Evolutionary conservation across 2,113 vertebrate species (phyloP).

Genomic region (Percina caprodes): DNA sequence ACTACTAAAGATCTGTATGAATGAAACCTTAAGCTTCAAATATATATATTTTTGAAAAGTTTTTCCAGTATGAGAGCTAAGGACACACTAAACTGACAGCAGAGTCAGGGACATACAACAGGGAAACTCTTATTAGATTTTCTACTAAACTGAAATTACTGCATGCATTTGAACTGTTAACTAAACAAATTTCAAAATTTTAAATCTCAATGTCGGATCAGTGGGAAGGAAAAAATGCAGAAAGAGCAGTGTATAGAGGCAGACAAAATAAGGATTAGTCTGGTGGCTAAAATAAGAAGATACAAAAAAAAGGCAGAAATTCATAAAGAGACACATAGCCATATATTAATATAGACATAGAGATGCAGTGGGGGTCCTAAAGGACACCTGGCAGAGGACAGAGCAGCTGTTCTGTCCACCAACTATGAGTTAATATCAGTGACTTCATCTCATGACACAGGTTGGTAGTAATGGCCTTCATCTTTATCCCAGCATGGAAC

Average conservation of each 20-base stretch:
- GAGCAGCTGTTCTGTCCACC: conserved; percentile 37
- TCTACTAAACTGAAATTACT: not conserved
- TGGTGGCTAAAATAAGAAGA: not conserved
- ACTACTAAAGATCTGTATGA: not conserved
- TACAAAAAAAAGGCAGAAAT: not conserved
- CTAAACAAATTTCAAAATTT: not conserved
- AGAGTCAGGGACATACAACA: not conserved
- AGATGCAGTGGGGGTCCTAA: conserved; percentile 1
- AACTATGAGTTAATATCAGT: conserved; percentile 12
- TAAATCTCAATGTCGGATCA: not conserved
- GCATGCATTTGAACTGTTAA: not conserved
- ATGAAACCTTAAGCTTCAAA: conserved; percentile 1
- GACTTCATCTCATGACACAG: conserved; percentile 41
- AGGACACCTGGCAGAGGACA: conserved; percentile 37
- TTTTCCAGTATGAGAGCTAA: not conserved
- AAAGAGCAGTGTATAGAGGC: not conserved
- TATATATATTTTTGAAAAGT: not conserved
- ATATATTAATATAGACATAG: not conserved
- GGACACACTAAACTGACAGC: conserved; percentile 1
- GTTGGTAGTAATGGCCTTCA: conserved; percentile 27
- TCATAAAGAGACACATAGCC: not conserved
- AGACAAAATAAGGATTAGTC: not conserved
- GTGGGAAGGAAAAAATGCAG: not conserved
- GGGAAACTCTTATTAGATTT: not conserved
- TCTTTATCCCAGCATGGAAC: conserved; percentile 22